Base-by-base conservation (phyloP, 2,113 vertebrate genomes). In the Gobius niger region DNA sequence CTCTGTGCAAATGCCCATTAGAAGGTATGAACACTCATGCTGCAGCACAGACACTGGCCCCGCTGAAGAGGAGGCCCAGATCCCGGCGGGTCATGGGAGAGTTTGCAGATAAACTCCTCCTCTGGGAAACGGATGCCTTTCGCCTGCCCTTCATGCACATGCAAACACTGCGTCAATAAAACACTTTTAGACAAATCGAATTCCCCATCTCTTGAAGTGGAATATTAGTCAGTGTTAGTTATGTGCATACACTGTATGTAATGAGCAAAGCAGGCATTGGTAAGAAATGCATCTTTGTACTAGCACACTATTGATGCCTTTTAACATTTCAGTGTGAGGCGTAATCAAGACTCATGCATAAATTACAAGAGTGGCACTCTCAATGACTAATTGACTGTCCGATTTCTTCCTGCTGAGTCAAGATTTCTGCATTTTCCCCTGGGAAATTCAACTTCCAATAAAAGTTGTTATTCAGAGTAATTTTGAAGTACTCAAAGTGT, bases 81-180 rank as follows among this genome's bases (percentile, higher is more conserved):
- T 87, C 84, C 88, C 75, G 71, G 65, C 47, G 66, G 86, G 88
- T 88, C 89, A 82, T 61, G 81, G 78, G 82, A 90, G 68, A 73
- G 62, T 77, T 54, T 75, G 68, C 65, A 78, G 76, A 87, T 82
- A 72, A 81, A 83, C 66, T 64, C 67, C 76, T 82, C 74, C 75
- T 80, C 70, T 0, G 72, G 75, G 80, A 85, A 63, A 83, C 70
- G 44, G 76, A 76, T 74, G 70, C 54, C 70, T 82, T 72, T 70
- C 70, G 66, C 7, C 16, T 87, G 78, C 70, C 79, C 82, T 88
- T 84, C 71, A 83, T 61, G 68, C 69, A 79, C 76, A 83, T 70
- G 67, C 65, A 53, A 68, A 59, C 56, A 13, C 50, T 68, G 69
- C 61, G 19, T 15, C 10, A 77, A 10, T 2, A 1, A 16, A 15